Conservation (phyloP, 2,797 vertebrate genomes). For the Parotocinclus haroldoi region DNA sequence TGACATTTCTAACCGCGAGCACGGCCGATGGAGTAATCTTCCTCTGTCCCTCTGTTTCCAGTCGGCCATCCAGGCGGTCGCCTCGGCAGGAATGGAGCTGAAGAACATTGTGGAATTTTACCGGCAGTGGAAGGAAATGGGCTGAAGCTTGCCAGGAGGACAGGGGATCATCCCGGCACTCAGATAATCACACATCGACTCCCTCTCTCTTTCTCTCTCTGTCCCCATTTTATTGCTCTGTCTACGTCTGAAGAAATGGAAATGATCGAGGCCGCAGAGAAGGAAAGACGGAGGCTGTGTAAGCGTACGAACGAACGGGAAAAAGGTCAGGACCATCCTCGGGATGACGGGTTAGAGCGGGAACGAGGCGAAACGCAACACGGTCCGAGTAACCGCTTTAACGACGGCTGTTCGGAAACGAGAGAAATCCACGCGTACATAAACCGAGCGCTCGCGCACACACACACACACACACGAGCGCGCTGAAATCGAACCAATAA, state of each 20-base stretch:
- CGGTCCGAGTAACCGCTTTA: too few species aligned
- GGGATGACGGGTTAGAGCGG: too few species aligned
- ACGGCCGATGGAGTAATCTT: not conserved
- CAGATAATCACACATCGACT: conserved; percentile 74
- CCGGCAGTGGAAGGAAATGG: conserved; percentile 98
- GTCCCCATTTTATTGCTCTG: conserved; percentile 73
- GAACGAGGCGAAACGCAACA: too few species aligned
- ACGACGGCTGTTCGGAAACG: too few species aligned
- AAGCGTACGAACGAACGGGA: conserved; percentile 40
- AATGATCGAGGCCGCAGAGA: conserved; percentile 54
- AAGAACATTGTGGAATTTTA: conserved; percentile 93
- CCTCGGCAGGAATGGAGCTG: conserved; percentile 83
- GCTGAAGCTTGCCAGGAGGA: conserved; percentile 71
- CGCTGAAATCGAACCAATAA: conserved; percentile 55
- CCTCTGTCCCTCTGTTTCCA: conserved; percentile 49
- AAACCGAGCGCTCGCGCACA: conserved; percentile 46
- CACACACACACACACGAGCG: conserved; percentile 40
- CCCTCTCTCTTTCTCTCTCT: conserved; percentile 65
- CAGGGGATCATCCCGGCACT: conserved; percentile 64
- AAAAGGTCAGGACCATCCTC: conserved; percentile 38
- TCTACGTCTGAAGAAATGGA: conserved; percentile 66
- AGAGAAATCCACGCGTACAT: conserved; percentile 57
- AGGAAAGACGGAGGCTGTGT: conserved; percentile 45
- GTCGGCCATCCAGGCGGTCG: conserved; percentile 82
- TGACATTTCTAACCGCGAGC: too few species aligned